Evolutionary conservation across 2,888 invertebrate species (phyloP), one percentile per base, ranked within the genome.

Genomic region (Imbricaverruca yamaguchii): DNA sequence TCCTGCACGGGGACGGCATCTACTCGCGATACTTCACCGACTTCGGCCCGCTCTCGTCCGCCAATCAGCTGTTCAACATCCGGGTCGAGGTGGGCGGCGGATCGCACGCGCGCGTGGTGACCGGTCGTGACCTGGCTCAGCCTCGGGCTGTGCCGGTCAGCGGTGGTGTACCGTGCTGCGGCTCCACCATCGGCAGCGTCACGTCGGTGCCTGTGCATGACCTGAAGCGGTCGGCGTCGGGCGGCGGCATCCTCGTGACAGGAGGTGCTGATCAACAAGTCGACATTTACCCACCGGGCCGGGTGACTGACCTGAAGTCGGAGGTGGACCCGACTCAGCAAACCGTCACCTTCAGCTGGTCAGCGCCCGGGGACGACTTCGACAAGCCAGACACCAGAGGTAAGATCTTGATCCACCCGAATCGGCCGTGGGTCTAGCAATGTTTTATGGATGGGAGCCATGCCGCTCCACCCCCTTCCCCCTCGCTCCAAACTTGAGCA

Each of bases 1-100:
- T 91, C 56, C 90, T 89, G 53, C 89, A 88, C 85, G 90, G 90
- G 0, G 92, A 92, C 86, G 92, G 92, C 0, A 88, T 92, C 21
- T 92, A 92, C 85, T 90, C 91, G 0, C 88, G 91, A 78, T 91
- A 91, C 85, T 90, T 91, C 84, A 89, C 90, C n/a, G 87, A 87
- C 10, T 85, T 85, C 23, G 78, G 78, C 23, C 69, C 82, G 82
- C 81, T 82, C 81, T 77, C 81, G 15, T 77, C 55, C 10, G 81
- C 84, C 13, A 84, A 83, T n/a, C 82, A 84, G 56, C 56, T 55
- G 12, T 87, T 87, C 84, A 85, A 85, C 69, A 84, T 87, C 39
- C 78, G 78, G 10, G 82, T 82, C 67, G 80, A 82, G 80, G 84
- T 83, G 63, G 81, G 82, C 81, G 84, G 82, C 80, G 84, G 78